A percentile compares a stretch with the other conserved stretches of the same genome.
Conservation (phyloP, 1,140 invertebrate species). For the Heterodera schachtii region DNA sequence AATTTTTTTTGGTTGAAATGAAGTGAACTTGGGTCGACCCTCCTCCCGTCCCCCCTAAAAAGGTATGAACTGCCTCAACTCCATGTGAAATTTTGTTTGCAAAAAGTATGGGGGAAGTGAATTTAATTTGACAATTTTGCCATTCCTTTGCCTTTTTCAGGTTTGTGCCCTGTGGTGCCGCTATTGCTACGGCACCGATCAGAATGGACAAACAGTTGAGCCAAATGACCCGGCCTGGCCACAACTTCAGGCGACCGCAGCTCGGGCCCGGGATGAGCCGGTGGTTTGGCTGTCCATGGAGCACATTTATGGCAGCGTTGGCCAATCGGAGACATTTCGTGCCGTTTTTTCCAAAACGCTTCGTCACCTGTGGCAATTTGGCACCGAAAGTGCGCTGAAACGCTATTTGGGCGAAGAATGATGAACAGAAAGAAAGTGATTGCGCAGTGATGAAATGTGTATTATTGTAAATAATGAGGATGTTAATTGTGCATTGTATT, state of each 20-base stretch:
- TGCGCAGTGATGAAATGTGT: no score
- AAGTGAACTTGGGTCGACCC: no score
- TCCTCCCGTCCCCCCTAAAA: no score
- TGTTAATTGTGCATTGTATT: no score
- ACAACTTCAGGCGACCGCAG: background rate
- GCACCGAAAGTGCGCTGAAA: background rate
- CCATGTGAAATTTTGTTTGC: no score
- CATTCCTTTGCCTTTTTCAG: background rate
- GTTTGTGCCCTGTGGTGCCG: slow-evolving; percentile 4
- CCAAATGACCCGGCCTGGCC: background rate
- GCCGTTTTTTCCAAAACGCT: background rate
- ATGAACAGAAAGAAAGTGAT: no score
- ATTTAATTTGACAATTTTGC: background rate
- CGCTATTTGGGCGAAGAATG: background rate
- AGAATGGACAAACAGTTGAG: background rate
- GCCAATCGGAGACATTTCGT: background rate
- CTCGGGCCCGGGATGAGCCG: background rate
- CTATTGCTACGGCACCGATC: background rate
- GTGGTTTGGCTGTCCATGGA: slow-evolving; percentile 3
- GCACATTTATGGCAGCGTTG: background rate
- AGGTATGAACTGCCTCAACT: no score
- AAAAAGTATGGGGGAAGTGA: no score
- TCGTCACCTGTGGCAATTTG: background rate
- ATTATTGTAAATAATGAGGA: no score
- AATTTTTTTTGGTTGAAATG: no score